Percentiles rank a stretch among this genome's conserved stretches.
Conservation (phyloP, 2,888 invertebrate genomes). For the Drosophila bunnanda region DNA sequence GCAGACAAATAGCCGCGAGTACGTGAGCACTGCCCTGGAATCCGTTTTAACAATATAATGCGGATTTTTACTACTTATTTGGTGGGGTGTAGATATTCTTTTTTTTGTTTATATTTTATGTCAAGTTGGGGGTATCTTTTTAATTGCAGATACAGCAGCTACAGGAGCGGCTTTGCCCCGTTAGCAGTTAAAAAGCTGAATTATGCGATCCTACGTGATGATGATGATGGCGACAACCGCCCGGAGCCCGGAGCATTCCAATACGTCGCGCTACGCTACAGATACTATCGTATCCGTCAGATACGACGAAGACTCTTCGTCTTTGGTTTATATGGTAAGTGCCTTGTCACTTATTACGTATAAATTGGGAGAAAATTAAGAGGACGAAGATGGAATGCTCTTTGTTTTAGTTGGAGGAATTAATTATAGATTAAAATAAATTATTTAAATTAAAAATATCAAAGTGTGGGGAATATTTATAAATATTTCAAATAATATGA, state of each 20-base stretch:
- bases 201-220: constrained; percentile 77
- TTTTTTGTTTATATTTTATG: constrained; percentile 46
- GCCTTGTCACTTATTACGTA: constrained; percentile 74
- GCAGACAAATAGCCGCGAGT: constrained; percentile 78
- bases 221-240: constrained; percentile 57
- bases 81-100: constrained; percentile 23
- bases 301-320: constrained; percentile 6
- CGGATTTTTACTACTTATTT: constrained; percentile 1
- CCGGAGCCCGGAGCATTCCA: constrained; percentile 67
- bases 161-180: constrained; percentile 72
- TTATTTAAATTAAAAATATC: background rate
- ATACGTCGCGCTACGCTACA: constrained; percentile 57
- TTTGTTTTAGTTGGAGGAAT: background rate
- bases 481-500: no score
- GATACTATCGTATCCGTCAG: constrained; percentile 47
- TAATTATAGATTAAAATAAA: background rate
- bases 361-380: constrained; percentile 61
- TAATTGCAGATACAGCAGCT: constrained; percentile 71
- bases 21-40: constrained; percentile 63
- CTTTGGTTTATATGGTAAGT: constrained; percentile 26
- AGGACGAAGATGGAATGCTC: constrained; percentile 9
- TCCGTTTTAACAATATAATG: constrained; percentile 49
- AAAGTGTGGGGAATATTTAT: fast-evolving
- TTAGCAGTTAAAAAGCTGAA: constrained; percentile 78
- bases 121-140: constrained; percentile 67